Conservation (phyloP, 2,113 vertebrate species). For the Marmota flaviventris region DNA sequence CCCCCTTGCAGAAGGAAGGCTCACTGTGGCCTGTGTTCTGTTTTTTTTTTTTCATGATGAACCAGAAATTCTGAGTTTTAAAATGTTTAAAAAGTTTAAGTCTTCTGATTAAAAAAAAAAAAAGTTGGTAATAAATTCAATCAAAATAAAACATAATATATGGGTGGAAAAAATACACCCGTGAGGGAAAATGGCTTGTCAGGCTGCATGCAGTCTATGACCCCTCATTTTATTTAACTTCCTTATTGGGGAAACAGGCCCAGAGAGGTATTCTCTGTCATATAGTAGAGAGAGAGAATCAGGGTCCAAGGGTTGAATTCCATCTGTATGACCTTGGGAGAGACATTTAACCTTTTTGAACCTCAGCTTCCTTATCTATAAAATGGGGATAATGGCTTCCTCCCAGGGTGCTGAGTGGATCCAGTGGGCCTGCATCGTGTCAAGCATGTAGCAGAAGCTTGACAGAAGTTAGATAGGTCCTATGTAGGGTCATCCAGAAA, state of each 20-base stretch:
- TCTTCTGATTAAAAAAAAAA: slow-evolving; percentile 6
- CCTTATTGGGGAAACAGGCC: slow-evolving; percentile 2
- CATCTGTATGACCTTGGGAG: slow-evolving; percentile 36
- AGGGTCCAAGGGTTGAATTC: not conserved
- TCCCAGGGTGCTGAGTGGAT: slow-evolving; percentile 22
- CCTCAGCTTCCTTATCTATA: slow-evolving; percentile 45
- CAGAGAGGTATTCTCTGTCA: not conserved
- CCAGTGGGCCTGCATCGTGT: not conserved
- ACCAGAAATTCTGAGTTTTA: slow-evolving; percentile 44
- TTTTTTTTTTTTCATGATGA: not conserved
- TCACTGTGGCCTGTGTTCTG: not conserved
- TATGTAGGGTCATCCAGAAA: not conserved
- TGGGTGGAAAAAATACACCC: slow-evolving; percentile 14
- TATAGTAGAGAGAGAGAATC: not conserved
- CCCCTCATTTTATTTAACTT: not conserved
- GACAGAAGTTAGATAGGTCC: not conserved
- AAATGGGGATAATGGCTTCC: slow-evolving; percentile 44
- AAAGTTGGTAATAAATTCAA: not conserved
- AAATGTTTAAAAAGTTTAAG: not conserved
- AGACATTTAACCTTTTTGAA: slow-evolving; percentile 1
- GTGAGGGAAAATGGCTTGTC: not conserved
- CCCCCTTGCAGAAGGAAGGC: not conserved
- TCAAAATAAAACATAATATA: slow-evolving; percentile 44
- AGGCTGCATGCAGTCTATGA: not conserved
- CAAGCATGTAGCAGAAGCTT: not conserved